Evolutionary conservation across 2,888 invertebrate species (phyloP).

Genomic region (Eulithis prunata): DNA sequence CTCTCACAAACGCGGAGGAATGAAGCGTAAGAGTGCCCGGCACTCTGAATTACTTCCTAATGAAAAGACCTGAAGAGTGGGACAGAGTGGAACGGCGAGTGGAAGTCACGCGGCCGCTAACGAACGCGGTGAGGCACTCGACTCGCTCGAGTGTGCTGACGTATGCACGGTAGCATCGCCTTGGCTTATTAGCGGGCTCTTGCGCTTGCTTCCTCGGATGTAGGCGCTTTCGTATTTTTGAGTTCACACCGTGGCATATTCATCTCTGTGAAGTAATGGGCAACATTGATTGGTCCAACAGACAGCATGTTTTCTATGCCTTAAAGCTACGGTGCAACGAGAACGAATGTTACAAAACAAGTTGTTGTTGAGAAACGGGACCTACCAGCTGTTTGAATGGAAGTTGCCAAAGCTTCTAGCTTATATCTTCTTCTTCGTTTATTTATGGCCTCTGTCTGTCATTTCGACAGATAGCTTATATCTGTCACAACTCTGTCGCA

Average conservation of each 20-base stretch:
- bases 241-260: not conserved
- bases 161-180: conserved; percentile 49
- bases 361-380: not conserved
- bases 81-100: conserved; percentile 65
- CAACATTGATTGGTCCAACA: too few species aligned
- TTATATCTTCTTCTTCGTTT: too few species aligned
- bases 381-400: too few species aligned
- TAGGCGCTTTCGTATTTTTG: conserved; percentile 24
- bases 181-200: conserved; percentile 57
- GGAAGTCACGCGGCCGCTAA: conserved; percentile 78
- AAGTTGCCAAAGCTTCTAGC: too few species aligned
- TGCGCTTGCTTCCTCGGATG: conserved; percentile 13
- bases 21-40: conserved; percentile 79
- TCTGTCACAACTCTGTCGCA: not conserved
- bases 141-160: conserved; percentile 64
- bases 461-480: too few species aligned
- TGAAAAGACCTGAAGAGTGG: conserved; percentile 81
- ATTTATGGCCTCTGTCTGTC: too few species aligned
- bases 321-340: not conserved
- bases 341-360: not conserved
- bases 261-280: too few species aligned
- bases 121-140: conserved; percentile 76
- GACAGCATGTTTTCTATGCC: not conserved
- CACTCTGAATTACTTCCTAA: conserved; percentile 83
- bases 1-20: conserved; percentile 79